A percentile compares a stretch with the other conserved stretches of the same genome.
phyloP scores from a whole-genome alignment of 2,113 vertebrate species.

The Calyptomena viridis region DNA sequence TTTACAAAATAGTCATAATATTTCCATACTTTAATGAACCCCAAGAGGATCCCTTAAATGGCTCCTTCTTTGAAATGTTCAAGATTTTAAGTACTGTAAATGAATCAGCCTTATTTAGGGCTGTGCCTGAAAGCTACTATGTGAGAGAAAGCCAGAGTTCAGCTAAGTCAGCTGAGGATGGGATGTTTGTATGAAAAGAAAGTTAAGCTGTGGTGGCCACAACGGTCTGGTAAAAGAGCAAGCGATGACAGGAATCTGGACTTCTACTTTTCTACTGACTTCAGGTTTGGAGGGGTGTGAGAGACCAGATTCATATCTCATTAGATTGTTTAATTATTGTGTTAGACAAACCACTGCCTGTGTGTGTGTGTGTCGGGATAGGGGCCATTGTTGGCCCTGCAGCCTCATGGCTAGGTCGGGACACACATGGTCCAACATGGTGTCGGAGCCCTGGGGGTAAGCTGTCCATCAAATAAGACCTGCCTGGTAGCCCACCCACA shows the following conservation, averaged over 20 bases:
- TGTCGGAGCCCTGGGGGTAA: no score
- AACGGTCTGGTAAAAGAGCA: not conserved
- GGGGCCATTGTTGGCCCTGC: no score
- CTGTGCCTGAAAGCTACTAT: not conserved
- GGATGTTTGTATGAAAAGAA: not conserved
- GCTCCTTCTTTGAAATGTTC: not conserved
- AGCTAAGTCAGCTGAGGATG: not conserved
- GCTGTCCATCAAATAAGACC: no score
- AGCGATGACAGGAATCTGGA: not conserved
- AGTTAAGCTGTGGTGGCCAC: not conserved
- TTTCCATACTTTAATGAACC: not conserved
- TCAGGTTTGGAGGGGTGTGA: not conserved
- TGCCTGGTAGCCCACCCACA: no score
- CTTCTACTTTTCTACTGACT: not conserved
- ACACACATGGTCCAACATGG: no score
- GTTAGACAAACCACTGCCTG: no score
- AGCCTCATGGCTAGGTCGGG: no score
- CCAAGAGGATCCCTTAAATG: not conserved
- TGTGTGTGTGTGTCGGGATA: no score
- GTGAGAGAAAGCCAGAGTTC: not conserved
- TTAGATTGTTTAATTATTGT: no score
- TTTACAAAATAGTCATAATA: not conserved
- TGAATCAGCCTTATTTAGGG: slow-evolving; percentile 17
- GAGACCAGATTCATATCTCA: no score
- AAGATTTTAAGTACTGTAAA: slow-evolving; percentile 12